Evolutionary conservation across 2,888 invertebrate species (phyloP).

Genomic region (Epirrhoe alternata): DNA sequence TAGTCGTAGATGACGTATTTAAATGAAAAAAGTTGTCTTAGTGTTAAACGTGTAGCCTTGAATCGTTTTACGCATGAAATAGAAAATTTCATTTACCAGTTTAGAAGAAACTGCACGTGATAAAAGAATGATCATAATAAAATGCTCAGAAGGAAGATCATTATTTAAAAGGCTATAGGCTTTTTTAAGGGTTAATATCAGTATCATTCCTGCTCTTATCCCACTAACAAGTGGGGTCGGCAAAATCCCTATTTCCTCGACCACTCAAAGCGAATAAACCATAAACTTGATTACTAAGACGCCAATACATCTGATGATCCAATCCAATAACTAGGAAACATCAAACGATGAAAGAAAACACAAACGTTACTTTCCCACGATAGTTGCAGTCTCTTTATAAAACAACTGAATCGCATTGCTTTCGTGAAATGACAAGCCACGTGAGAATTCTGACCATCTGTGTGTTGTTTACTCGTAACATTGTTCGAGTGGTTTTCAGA

Average conservation of each 20-base stretch:
- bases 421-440: conserved; percentile 11
- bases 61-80: too few species aligned
- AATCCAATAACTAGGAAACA: background rate
- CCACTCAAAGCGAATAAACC: too few species aligned
- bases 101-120: too few species aligned
- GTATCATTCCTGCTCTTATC: too few species aligned
- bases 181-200: too few species aligned
- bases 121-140: too few species aligned
- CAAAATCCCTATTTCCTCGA: too few species aligned
- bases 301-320: background rate
- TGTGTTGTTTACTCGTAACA: conserved; percentile 6
- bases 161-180: too few species aligned
- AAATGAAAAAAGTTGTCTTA: too few species aligned
- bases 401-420: conserved; percentile 17
- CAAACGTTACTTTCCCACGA: conserved; percentile 3
- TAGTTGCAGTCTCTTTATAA: conserved; percentile 11
- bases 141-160: too few species aligned
- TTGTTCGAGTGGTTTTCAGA: conserved; percentile 7
- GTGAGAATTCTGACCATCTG: conserved; percentile 20
- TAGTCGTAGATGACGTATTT: background rate
- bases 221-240: too few species aligned
- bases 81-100: too few species aligned
- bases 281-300: background rate
- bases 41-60: background rate
- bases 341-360: conserved; percentile 8